A percentile compares a stretch with the other conserved stretches of the same genome.
Conservation (phyloP, 2,888 invertebrate species). For the Melolontha melolontha region DNA sequence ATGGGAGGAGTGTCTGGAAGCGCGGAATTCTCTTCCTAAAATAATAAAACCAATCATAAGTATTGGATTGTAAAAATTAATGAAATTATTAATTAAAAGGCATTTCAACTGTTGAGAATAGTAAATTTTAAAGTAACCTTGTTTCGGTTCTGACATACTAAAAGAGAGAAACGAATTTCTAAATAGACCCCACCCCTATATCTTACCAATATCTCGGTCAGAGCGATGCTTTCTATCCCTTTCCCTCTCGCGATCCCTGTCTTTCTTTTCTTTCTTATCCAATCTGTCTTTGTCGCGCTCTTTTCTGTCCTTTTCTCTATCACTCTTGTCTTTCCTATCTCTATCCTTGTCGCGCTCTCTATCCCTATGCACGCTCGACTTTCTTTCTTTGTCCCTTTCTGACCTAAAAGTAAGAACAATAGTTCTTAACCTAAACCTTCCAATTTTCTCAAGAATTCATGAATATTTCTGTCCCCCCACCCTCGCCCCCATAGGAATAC, state of each 20-base stretch:
- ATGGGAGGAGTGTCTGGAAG: constrained; percentile 56
- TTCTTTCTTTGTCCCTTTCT: constrained; percentile 33
- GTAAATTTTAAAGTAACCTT: too few species aligned
- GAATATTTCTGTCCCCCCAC: too few species aligned
- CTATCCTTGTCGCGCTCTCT: constrained; percentile 53
- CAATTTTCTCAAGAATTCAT: too few species aligned
- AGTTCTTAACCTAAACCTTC: background rate
- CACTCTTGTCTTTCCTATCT: constrained; percentile 54
- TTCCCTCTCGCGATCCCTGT: constrained; percentile 55
- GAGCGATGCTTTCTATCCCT: constrained; percentile 57
- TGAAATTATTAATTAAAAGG: too few species aligned
- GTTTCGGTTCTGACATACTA: too few species aligned
- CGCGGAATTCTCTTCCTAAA: constrained; percentile 52
- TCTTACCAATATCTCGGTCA: constrained; percentile 59
- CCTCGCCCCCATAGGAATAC: too few species aligned
- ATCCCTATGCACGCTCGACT: constrained; percentile 30
- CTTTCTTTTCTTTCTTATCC: constrained; percentile 51
- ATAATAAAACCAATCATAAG: constrained; percentile 30
- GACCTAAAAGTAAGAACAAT: constrained; percentile 35
- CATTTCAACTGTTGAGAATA: too few species aligned
- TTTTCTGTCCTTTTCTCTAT: constrained; percentile 49
- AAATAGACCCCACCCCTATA: too few species aligned
- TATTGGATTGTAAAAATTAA: too few species aligned
- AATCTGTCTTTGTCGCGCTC: constrained; percentile 43
- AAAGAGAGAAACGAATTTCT: too few species aligned